Evolutionary conservation across 2,888 invertebrate species (phyloP), one percentile per base, ranked within the genome.

Genomic region (Polyommatus iphigenia): DNA sequence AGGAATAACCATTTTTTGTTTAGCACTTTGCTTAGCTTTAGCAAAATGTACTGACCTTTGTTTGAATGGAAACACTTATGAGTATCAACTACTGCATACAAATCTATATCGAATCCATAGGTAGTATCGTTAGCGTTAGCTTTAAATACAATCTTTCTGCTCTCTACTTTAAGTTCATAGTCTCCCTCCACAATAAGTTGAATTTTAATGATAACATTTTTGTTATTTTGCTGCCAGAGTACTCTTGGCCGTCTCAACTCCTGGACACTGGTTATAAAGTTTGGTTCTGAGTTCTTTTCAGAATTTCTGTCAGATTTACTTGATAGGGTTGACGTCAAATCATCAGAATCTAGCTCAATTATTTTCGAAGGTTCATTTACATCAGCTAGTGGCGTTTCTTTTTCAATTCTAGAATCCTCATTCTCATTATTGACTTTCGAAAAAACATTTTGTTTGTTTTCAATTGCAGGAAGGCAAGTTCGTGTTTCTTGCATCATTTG

Each of bases 1-100:
- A 94, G 81, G 0, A 85, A 86, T 8, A 89, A 76, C 94, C 94
- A 94, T 54, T 86, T 89, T 4, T 82, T 89, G 0, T 84, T 80
- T 62, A 90, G 80, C 8, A 90, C 71, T 83, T 93, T 92, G 2
- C 24, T 76, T 8, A 94, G 77, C 41, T 84, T 88, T 0, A 94
- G 86, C 29, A 86, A 81, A n/a, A 94, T 87, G 62, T 92, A 91
- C 6, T 88, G 88, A 0, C 92, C 92, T 84, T 90, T 92, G 78
- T 90, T 88, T 0, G 83, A 81, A 80, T 94, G 92, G 0, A 76
- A 80, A 1, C 85, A 87, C 73, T 82, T 85, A 0, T 84, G 81
- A 0, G 79, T 78, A 76, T 90, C 82, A 1, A 94, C 82, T 0
- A 88, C 86, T 0, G 92, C 94, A 67, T 90, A 92, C n/a, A 94